Conservation (phyloP, 37 sponge, comb jelly and placozoan species). For the Beroe ovata region DNA sequence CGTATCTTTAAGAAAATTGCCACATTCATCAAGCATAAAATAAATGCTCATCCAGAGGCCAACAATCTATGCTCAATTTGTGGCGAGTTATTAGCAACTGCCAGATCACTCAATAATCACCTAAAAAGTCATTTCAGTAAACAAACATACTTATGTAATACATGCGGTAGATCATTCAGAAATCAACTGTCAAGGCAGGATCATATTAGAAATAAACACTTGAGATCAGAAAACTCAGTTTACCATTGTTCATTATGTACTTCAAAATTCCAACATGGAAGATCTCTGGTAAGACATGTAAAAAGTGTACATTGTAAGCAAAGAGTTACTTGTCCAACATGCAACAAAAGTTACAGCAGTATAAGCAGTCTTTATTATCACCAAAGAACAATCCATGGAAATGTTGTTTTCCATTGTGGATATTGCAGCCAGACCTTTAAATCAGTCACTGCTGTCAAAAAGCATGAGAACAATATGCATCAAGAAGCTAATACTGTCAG, state of each 20-base stretch:
- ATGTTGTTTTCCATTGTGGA: constrained; percentile 14
- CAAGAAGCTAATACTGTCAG: neutral
- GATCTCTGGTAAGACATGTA: neutral
- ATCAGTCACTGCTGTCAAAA: constrained; percentile 5
- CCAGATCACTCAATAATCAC: neutral
- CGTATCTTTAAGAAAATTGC: neutral
- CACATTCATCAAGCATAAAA: neutral
- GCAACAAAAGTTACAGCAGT: constrained; percentile 13
- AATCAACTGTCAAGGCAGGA: neutral
- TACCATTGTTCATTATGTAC: neutral
- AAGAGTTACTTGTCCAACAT: neutral
- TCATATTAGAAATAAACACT: constrained; percentile 3
- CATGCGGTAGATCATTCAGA: constrained; percentile 1
- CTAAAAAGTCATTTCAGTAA: neutral
- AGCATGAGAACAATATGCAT: constrained; percentile 15
- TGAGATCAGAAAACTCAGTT: neutral
- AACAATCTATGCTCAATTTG: neutral
- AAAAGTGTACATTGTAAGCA: neutral
- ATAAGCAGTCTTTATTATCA: neutral
- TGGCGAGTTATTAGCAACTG: neutral
- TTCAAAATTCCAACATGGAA: neutral
- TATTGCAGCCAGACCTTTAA: neutral
- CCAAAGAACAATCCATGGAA: constrained; percentile 8
- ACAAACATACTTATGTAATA: neutral
- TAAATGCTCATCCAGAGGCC: neutral